A percentile compares a stretch with the other conserved stretches of the same genome.
Conservation (phyloP, 2,797 vertebrate species). For the Tragelaphus eurycerus region DNA sequence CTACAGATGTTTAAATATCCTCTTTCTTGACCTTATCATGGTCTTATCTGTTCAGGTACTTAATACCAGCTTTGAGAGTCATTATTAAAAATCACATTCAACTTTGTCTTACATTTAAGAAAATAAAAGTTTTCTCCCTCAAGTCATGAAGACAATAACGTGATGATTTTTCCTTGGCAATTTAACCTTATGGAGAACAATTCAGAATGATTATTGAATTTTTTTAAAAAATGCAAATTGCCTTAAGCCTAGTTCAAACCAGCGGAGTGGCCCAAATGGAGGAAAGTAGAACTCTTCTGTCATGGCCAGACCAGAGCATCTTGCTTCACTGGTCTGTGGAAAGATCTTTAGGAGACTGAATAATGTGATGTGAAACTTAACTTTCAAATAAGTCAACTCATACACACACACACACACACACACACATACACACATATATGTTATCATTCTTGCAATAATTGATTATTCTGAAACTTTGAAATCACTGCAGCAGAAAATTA, state of each 20-base stretch:
- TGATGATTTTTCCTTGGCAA: conserved; percentile 44
- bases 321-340: background rate
- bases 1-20: conserved; percentile 75
- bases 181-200: conserved; percentile 47
- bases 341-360: conserved; percentile 45
- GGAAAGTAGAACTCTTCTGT: background rate
- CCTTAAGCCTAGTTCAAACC: conserved; percentile 15
- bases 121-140: conserved; percentile 59
- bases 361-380: conserved; percentile 33
- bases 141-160: conserved; percentile 58
- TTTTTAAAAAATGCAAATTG: conserved; percentile 53
- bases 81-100: conserved; percentile 63
- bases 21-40: conserved; percentile 64
- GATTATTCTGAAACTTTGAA: conserved; percentile 75
- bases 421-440: rapidly evolving
- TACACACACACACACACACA: background rate
- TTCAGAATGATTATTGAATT: conserved; percentile 61
- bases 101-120: conserved; percentile 61
- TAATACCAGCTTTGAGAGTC: conserved; percentile 69
- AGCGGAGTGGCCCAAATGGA: background rate
- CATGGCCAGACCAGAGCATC: background rate
- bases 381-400: conserved; percentile 71
- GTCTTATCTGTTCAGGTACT: conserved; percentile 62
- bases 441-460: conserved; percentile 61
- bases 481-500: conserved; percentile 78